A percentile compares a stretch with the other conserved stretches of the same genome.
phyloP scores from a whole-genome alignment of 2,113 vertebrate species.

The Leptocoma aspasia region DNA sequence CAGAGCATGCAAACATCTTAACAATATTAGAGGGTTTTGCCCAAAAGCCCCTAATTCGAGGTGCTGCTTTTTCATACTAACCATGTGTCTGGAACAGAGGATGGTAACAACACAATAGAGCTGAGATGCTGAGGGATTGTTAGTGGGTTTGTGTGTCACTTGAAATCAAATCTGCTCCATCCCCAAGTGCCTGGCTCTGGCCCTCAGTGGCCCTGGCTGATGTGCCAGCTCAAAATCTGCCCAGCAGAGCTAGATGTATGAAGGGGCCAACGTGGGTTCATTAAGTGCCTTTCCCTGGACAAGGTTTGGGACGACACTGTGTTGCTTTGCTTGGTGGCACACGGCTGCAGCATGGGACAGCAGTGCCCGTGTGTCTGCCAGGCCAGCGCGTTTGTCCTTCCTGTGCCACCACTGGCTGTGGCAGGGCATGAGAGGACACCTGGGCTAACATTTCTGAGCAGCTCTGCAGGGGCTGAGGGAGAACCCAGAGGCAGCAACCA shows the following conservation, averaged over 20 bases:
- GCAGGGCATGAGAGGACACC: background rate
- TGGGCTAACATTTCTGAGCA: background rate
- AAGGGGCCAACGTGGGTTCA: background rate
- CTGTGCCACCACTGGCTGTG: background rate
- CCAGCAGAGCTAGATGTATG: background rate
- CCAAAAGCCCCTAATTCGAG: background rate
- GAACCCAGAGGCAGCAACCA: background rate
- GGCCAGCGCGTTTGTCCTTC: background rate
- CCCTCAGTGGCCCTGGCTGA: background rate
- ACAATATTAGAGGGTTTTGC: background rate
- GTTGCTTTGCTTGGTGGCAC: background rate
- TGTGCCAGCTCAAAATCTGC: background rate
- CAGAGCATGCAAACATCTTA: background rate
- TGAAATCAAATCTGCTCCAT: background rate
- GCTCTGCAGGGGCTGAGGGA: background rate
- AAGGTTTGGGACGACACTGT: background rate
- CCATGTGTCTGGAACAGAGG: background rate
- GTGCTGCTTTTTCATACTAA: background rate
- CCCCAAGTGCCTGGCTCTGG: background rate
- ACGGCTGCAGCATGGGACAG: background rate
- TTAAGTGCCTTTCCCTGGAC: slow-evolving; percentile 38
- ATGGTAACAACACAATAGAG: background rate
- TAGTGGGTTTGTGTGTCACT: background rate
- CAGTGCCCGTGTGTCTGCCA: background rate
- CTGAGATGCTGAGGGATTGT: background rate